Percentiles rank a stretch among this genome's conserved stretches.
These are phyloP conservation scores for Diplodus sargus DNA, from an alignment of 2,797 vertebrate species.

Conservation along the genomic window DNA sequence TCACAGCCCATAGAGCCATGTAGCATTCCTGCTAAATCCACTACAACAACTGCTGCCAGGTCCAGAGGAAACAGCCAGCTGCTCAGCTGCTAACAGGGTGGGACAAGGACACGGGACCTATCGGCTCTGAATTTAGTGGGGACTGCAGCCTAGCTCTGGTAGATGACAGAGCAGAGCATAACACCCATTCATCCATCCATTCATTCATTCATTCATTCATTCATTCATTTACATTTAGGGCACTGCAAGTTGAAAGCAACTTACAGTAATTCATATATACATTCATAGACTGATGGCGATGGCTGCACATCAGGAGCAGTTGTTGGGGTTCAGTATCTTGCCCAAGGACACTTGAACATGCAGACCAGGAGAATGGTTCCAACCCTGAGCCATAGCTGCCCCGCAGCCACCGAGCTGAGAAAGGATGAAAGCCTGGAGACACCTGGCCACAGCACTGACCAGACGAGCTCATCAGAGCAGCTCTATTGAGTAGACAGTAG, in stretches of 20 bases:
- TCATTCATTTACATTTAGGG: no score
- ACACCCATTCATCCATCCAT: no score
- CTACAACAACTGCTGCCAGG: slow-evolving; percentile 1
- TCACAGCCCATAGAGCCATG: neutral
- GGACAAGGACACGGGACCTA: neutral
- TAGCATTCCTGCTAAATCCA: slow-evolving; percentile 12
- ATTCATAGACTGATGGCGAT: no score
- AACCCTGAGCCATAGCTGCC: no score
- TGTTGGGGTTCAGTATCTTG: no score
- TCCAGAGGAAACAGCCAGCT: slow-evolving; percentile 10
- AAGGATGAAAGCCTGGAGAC: neutral
- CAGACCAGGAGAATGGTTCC: no score
- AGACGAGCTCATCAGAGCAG: slow-evolving; percentile 12
- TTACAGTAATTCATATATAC: no score
- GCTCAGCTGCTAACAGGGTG: slow-evolving; percentile 7
- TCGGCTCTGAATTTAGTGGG: neutral
- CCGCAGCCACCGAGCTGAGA: neutral
- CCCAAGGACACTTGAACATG: no score
- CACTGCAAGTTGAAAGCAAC: no score
- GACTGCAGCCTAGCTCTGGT: neutral
- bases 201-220: no score
- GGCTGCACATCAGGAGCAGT: no score
- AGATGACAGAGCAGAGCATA: neutral
- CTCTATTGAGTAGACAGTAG: neutral
- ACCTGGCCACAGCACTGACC: neutral